Base-by-base conservation (phyloP, 1,140 invertebrate genomes). In the Odontomachus brunneus region DNA sequence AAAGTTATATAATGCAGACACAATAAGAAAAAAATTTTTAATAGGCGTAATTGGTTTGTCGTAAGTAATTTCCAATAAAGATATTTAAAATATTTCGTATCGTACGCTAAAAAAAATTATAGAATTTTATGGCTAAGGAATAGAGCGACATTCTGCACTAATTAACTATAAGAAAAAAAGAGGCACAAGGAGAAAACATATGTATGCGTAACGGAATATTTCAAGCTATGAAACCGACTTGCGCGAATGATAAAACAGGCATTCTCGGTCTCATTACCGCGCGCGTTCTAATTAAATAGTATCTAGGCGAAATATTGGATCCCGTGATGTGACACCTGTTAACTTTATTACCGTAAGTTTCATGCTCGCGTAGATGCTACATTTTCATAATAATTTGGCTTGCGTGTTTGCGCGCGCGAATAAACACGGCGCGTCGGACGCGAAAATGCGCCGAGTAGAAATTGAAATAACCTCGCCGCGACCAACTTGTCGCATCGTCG, bases 271-370 rank as follows among this genome's bases (percentile, higher is more conserved):
- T 14, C 33, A 83, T 65, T 48, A 26, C 2, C 19, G 19, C 38
- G 19, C n/a, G 1, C 1, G 22, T 75, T 38, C 22, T 9, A 9
- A 82, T 73, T 62, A 14, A 63, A 63, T 59, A 51, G 17, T 38
- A 22, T 26, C 22, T 65, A 14, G 12, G 76, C 49, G 38, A 33
- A 29, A 51, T 24, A 14, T 0, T 7, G 59, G 12, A 55, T 53
- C 66, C 15, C 15, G 44, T 19, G 44, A 44, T 33, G 9, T 80
- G 57, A 80, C 49, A 53, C 49, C 14, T 29, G 75, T 86, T 76
- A 86, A 60, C 60, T 87, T 86, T 33, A 78, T 86, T 83, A 83
- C 65, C 26, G 49, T 57, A 85, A 65, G 63, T 75, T 86, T 59
- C 38, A 53, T 72, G 48, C 44, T 53, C 29, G 5, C 19, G 72